Conservation (phyloP, 2,113 vertebrate genomes). For the Hymenochirus boettgeri region DNA sequence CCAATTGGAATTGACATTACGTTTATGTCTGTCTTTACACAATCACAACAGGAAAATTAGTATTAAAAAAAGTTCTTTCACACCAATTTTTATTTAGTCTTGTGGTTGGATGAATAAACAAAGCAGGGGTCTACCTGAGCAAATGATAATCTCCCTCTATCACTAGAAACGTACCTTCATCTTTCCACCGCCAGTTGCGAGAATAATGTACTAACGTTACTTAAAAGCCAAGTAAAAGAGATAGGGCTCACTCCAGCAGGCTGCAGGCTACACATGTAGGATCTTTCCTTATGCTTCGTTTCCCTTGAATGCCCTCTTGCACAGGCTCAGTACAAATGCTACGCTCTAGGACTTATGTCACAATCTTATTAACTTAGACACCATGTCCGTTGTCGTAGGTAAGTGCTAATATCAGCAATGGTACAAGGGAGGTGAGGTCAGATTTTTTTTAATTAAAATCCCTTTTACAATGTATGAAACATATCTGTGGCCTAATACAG, state of each 20-base stretch:
- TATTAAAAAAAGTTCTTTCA: too few species aligned
- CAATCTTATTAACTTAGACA: neutral
- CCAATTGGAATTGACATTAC: too few species aligned
- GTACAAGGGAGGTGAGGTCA: too few species aligned
- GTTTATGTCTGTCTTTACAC: too few species aligned
- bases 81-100: too few species aligned
- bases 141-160: conserved; percentile 12
- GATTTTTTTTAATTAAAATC: too few species aligned
- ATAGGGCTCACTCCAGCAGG: conserved; percentile 4
- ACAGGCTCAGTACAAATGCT: conserved; percentile 6
- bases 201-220: conserved; percentile 3
- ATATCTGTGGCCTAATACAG: too few species aligned
- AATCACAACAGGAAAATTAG: too few species aligned
- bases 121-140: neutral
- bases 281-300: neutral
- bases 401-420: too few species aligned
- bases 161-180: conserved; percentile 22
- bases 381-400: too few species aligned
- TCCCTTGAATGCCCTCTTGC: neutral
- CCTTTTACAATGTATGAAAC: too few species aligned
- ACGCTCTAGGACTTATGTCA: neutral
- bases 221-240: neutral
- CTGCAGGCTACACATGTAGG: conserved; percentile 3
- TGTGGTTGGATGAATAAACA: conserved; percentile 16
- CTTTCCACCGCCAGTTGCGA: conserved; percentile 14